Conservation (phyloP, 1,140 invertebrate species). For the Pseudomyrmex pallidus region DNA sequence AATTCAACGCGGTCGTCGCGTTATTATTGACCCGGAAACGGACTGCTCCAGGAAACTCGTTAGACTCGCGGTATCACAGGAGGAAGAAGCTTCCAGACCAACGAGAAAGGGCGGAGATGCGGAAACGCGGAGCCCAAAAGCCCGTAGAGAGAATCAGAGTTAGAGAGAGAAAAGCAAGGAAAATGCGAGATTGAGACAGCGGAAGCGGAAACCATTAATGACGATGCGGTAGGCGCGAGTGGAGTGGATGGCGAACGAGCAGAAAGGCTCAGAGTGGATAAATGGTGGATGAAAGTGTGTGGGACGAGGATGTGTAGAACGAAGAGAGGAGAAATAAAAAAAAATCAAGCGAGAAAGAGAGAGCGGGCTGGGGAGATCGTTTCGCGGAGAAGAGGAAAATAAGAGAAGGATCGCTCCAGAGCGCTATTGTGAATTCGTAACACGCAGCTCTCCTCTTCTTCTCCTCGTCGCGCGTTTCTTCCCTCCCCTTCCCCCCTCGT, state of each 20-base stretch:
- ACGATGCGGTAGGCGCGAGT: conserved; percentile 68
- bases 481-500: conserved; percentile 3
- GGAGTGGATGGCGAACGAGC: conserved; percentile 60
- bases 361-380: conserved; percentile 19
- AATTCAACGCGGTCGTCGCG: not conserved
- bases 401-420: conserved; percentile 61
- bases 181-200: conserved; percentile 74
- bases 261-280: conserved; percentile 34
- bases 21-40: conserved; percentile 43
- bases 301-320: not conserved
- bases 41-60: not conserved
- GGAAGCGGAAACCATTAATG: conserved; percentile 74
- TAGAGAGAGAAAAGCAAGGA: conserved; percentile 59
- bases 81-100: not conserved
- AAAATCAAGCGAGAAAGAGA: not conserved
- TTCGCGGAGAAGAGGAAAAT: conserved; percentile 13
- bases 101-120: conserved; percentile 20
- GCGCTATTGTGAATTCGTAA: conserved; percentile 76
- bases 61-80: not conserved
- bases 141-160: not conserved
- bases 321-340: not conserved
- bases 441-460: conserved; percentile 31
- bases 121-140: not conserved
- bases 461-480: not conserved
- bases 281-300: conserved; percentile 47